Evolutionary conservation across 2,113 vertebrate species (phyloP), one percentile per base, ranked within the genome.

Genomic region (Mastomys natalensis): DNA sequence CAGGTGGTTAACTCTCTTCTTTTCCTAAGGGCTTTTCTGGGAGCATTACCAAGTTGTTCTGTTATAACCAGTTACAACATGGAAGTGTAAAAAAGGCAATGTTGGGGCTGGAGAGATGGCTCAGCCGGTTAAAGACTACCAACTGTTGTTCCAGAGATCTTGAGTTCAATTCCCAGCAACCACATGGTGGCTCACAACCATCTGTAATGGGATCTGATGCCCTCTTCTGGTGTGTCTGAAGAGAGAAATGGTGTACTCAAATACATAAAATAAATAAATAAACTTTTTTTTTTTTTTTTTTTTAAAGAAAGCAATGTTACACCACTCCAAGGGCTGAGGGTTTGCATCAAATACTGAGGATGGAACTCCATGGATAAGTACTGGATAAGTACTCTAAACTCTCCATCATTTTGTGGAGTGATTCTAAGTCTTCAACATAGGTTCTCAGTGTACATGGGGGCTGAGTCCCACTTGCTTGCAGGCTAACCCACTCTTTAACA

Each of bases 291-390:
- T 48, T 6, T 48, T 48, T 48, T 48, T 48, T 48, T 48, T 48
- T 48, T 48, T 48, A 48, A 48, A 48, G 6, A 48, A 48, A 48
- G 45, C 53, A 85, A 76, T 9, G 70, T 4, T 10, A 45, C 10
- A 68, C 16, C 45, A 62, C 43, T n/a, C 6, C 15, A 22, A 66
- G 60, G 62, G 10, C 43, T 34, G 29, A 66, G 84, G 15, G n/a
- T 19, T 97, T 58, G 95, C 60, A 95, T 94, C 53, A 93, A 40
- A 48, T 43, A 95, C n/a, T 22, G 5, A 4, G 15, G 13, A 89
- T 85, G 34, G 51, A 80, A 84, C 53, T 68, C 72, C 22, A 9
- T 40, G 22, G 31, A 53, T 55, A 95, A 86, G 81, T 90, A 88
- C 43, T 62, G 95, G 31, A 62, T 43, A 95, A 86, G 76, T 90